Conservation (phyloP, 1,140 invertebrate species). For the Caenorhabditis elegans region DNA sequence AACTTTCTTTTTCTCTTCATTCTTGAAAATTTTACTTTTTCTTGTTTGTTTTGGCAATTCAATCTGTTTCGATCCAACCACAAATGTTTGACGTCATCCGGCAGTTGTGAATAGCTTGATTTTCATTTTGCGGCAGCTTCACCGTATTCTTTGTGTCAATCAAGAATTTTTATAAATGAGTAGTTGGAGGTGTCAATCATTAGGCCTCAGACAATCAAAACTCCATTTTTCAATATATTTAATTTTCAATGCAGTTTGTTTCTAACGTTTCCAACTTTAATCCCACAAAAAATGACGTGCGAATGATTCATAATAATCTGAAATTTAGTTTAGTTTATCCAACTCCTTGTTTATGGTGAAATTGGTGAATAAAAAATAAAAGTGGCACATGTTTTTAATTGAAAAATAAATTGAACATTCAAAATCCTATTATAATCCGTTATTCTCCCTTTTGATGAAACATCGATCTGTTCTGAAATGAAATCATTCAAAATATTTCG, state of each 20-base stretch:
- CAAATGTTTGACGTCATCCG: too few species aligned
- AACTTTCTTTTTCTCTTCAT: not conserved
- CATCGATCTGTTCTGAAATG: not conserved
- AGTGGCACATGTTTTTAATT: not conserved
- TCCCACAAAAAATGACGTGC: too few species aligned
- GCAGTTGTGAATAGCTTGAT: too few species aligned
- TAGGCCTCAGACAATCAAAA: too few species aligned
- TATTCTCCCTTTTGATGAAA: not conserved
- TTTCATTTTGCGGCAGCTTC: too few species aligned
- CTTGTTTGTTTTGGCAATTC: slow-evolving; percentile 16
- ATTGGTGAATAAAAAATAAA: not conserved
- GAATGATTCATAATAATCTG: too few species aligned
- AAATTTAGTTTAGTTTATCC: too few species aligned
- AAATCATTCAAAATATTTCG: not conserved
- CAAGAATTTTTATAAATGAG: not conserved
- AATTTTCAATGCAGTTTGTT: not conserved
- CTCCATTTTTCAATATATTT: too few species aligned
- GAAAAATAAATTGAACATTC: not conserved
- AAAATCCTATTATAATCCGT: not conserved
- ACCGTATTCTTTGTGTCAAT: too few species aligned
- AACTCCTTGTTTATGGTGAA: too few species aligned
- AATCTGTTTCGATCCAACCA: not conserved
- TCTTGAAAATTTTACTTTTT: not conserved
- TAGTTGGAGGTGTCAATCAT: not conserved
- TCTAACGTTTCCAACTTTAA: too few species aligned